These are phyloP conservation scores for Lepus timidus DNA, from an alignment of 2,113 vertebrate genomes.

Conservation along the genomic window DNA sequence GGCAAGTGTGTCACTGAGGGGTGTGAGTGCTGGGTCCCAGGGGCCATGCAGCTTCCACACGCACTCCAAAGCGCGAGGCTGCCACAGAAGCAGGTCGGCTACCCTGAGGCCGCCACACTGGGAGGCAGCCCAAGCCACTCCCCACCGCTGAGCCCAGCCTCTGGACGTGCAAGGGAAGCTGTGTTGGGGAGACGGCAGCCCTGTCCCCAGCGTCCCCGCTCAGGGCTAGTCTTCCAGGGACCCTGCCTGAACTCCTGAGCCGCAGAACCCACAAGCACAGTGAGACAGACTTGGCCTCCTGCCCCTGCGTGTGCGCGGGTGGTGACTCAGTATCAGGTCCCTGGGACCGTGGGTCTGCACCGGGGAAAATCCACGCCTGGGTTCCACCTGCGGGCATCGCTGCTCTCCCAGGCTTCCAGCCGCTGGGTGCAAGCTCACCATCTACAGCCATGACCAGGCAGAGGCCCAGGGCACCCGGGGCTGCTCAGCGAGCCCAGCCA, in stretches of 20 bases:
- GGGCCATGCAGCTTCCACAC: rapidly evolving
- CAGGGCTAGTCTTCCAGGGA: rapidly evolving
- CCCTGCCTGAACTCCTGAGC: not conserved
- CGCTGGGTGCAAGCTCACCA: not conserved
- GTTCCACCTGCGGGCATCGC: not conserved
- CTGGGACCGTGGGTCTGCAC: not conserved
- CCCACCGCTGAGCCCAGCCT: not conserved
- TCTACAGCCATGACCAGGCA: rapidly evolving
- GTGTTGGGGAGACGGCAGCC: rapidly evolving
- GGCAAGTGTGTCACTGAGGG: no score
- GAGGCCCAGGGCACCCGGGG: not conserved
- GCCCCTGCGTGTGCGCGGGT: rapidly evolving
- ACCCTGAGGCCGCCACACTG: not conserved
- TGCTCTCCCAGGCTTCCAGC: no score
- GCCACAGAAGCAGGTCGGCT: rapidly evolving
- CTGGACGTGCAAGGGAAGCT: no score
- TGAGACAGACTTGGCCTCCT: not conserved
- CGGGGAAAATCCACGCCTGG: not conserved
- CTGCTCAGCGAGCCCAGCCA: not conserved
- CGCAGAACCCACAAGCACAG: not conserved
- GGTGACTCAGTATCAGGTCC: not conserved
- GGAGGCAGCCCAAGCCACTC: not conserved
- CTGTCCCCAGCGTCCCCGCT: not conserved
- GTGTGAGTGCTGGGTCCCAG: rapidly evolving
- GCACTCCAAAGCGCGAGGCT: rapidly evolving